Conservation (phyloP, 2,797 vertebrate species). For the Eulemur rubriventer region DNA sequence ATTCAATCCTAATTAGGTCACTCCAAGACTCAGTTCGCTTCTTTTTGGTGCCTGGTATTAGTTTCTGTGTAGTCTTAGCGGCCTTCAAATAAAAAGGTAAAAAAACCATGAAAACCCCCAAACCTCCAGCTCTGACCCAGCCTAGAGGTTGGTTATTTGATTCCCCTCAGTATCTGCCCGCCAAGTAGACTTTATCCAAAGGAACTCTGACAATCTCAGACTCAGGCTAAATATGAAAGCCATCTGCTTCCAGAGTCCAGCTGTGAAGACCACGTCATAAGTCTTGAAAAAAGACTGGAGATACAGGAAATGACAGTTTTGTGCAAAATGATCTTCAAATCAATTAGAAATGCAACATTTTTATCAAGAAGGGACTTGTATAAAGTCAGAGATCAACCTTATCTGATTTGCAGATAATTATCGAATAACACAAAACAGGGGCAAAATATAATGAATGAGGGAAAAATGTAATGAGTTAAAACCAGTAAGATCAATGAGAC, state of each 20-base stretch:
- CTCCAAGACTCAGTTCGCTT: background rate
- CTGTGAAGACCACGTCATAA: background rate
- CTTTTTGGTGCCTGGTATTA: background rate
- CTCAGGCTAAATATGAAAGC: background rate
- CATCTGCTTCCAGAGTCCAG: background rate
- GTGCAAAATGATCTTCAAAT: background rate
- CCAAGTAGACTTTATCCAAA: background rate
- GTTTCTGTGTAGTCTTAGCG: background rate
- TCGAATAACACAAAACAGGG: constrained; percentile 7
- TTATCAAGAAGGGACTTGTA: background rate
- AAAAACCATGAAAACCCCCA: background rate
- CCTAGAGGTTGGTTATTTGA: background rate
- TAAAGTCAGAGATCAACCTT: constrained; percentile 7
- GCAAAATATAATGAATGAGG: background rate
- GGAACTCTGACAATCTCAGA: background rate
- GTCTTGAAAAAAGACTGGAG: background rate
- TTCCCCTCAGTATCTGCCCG: background rate
- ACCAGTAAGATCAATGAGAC: background rate
- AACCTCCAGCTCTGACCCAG: background rate
- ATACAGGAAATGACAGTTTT: background rate
- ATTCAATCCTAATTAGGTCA: background rate
- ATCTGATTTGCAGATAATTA: constrained; percentile 26
- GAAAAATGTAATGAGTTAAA: constrained; percentile 19
- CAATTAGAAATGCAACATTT: background rate
- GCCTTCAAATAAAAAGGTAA: background rate